Evolutionary conservation across 2,888 invertebrate species (phyloP), one percentile per base, ranked within the genome.

Genomic region (Amblyteles armatorius): DNA sequence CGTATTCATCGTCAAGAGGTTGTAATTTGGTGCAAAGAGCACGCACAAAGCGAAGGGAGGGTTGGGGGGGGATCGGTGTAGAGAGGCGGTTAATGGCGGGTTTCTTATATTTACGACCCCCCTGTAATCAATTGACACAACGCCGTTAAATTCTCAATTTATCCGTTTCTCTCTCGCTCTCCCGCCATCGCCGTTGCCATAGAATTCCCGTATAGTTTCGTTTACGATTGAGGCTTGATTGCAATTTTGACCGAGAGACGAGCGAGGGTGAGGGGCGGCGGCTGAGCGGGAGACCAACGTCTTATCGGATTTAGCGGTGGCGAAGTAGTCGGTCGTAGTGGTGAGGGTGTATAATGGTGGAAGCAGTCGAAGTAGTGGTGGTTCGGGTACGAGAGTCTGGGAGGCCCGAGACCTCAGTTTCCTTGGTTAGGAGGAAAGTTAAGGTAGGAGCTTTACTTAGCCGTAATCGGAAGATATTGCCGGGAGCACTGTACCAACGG

Each of bases 391-490:
- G 79, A 77, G 76, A 79, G 67, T 78, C 79, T 81, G 73, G 67
- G 72, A 77, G 72, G 79, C 77, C 79, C 74, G 79, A 78, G 81
- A 82, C 84, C 68, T 77, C 71, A 73, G 82, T 71, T 87, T 84
- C 74, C 79, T 86, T 79, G 84, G 84, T 80, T 79, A 82, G 78
- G 82, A 80, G 77, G 77, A 86, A 86, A 86, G 84, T 82, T 83
- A 82, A 83, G 87, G 83, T 81, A 78, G 68, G 80, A 89, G 92
- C 91, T 93, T 93, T 93, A 93, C 93, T 93, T 93, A 92, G 92
- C 92, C 92, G 91, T 93, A 93, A 93, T 93, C 93, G 93, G 93
- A 93, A 93, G 93, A 93, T 93, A 93, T 93, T 93, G 93, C 93
- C 90, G 88, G 91, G 90, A 92, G 92, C 92, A 90, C 91, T 90